Conservation (phyloP, 2,113 vertebrate genomes). For the Brienomyrus brachyistius region DNA sequence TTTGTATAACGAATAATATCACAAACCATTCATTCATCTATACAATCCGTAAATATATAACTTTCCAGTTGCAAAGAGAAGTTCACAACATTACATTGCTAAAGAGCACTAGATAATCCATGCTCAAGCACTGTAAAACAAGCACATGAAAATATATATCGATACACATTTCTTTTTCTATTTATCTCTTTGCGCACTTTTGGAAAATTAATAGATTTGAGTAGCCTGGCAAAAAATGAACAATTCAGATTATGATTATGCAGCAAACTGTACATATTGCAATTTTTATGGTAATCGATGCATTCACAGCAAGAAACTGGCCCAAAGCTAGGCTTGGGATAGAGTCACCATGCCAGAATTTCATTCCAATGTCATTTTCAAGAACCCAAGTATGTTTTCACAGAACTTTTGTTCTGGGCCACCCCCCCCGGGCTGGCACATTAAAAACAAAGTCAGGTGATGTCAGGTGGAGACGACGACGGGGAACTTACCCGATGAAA, state of each 20-base stretch:
- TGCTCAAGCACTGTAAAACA: background rate
- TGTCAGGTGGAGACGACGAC: background rate
- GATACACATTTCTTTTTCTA: background rate
- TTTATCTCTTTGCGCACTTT: background rate
- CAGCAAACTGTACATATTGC: background rate
- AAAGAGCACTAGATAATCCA: background rate
- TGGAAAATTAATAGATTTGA: background rate
- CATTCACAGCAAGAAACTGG: background rate
- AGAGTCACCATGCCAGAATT: background rate
- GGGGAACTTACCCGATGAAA: slow-evolving; percentile 5
- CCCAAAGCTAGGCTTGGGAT: background rate
- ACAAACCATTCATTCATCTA: background rate
- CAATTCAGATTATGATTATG: background rate
- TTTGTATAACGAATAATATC: background rate
- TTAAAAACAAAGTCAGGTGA: background rate
- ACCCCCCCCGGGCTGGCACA: background rate
- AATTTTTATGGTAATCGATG: background rate
- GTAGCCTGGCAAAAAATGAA: background rate
- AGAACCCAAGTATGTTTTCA: background rate
- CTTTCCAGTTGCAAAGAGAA: background rate
- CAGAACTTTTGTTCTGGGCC: background rate
- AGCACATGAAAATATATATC: background rate
- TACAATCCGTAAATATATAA: background rate
- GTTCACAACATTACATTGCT: background rate
- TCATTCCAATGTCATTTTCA: background rate